Evolutionary conservation across 1,140 invertebrate species (phyloP).

Genomic region (Diachasma alloeum): DNA sequence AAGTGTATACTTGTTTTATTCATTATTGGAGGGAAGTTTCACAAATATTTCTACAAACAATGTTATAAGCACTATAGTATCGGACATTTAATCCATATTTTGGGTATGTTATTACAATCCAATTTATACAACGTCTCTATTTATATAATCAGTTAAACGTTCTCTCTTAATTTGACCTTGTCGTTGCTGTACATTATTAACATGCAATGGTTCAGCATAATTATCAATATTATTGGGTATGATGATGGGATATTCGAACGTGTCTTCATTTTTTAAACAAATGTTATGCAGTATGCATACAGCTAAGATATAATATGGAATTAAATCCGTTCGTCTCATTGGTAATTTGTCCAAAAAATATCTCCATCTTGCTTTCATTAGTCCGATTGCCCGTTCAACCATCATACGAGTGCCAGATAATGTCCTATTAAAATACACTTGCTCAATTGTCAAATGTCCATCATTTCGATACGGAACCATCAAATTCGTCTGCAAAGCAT

Average conservation of each 20-base stretch:
- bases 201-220: neutral
- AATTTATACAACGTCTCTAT: neutral
- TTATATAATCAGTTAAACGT: neutral
- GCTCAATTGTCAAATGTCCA: slow-evolving; percentile 10
- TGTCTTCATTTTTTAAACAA: slow-evolving; percentile 17
- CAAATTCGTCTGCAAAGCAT: slow-evolving; percentile 30
- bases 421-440: too few relatives aligned
- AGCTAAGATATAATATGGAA: slow-evolving; percentile 18
- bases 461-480: slow-evolving; percentile 40
- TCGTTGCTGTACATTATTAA: neutral
- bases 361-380: slow-evolving; percentile 21
- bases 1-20: too few relatives aligned
- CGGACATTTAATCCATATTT: too few relatives aligned
- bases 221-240: neutral
- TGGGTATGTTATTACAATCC: too few relatives aligned
- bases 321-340: slow-evolving; percentile 16
- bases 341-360: slow-evolving; percentile 19
- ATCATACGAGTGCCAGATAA: too few relatives aligned
- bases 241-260: neutral
- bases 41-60: too few relatives aligned
- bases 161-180: neutral
- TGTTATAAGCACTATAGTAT: too few relatives aligned
- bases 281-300: slow-evolving; percentile 29
- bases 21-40: too few relatives aligned
- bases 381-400: too few relatives aligned